phyloP scores from a whole-genome alignment of 2,113 vertebrate genomes.

The Turnix velox region DNA sequence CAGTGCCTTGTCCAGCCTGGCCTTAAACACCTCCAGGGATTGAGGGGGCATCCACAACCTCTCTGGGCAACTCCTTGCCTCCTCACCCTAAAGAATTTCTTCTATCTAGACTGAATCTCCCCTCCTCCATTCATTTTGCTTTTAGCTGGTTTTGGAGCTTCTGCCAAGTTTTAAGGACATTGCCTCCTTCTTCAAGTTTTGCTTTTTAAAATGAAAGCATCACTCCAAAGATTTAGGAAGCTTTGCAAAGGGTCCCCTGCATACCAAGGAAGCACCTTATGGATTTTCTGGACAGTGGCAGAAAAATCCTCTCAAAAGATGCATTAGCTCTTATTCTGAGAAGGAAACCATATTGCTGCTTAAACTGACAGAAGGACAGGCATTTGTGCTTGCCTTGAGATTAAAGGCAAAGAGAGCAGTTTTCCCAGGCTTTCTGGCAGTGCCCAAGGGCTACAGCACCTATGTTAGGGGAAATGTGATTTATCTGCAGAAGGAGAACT shows the following conservation, averaged over 20 bases:
- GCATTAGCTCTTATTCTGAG: neutral
- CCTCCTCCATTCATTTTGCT: too few relatives aligned
- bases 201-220: neutral
- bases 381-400: neutral
- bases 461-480: neutral
- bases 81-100: too few relatives aligned
- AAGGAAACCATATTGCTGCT: neutral
- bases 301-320: neutral
- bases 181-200: neutral
- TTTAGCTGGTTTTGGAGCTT: neutral
- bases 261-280: neutral
- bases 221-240: neutral
- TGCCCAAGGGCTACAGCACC: neutral
- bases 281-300: neutral
- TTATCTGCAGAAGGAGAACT: neutral
- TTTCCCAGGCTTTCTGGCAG: neutral
- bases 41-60: too few relatives aligned
- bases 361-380: neutral
- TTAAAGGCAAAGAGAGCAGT: neutral
- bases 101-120: too few relatives aligned
- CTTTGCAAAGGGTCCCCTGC: neutral
- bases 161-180: neutral
- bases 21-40: too few relatives aligned
- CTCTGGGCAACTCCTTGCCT: too few relatives aligned
- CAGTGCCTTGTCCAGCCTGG: too few relatives aligned